These are phyloP conservation scores for Rhinogobius similis DNA, from an alignment of 2,113 vertebrate genomes.

Conservation along the genomic window DNA sequence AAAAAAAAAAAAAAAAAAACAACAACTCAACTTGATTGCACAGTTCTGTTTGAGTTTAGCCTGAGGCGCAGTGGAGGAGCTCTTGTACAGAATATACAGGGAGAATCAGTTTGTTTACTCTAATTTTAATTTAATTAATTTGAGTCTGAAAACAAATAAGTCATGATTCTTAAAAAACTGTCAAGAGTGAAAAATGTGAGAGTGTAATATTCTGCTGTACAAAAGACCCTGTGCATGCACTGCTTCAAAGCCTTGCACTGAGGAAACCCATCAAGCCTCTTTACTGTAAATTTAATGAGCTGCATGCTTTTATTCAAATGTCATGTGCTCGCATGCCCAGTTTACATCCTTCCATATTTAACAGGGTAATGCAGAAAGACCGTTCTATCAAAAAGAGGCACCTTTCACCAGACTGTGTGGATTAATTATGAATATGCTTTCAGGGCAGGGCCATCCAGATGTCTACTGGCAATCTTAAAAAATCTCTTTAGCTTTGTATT, in stretches of 20 bases:
- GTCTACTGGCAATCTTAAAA: slow-evolving; percentile 74
- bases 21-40: too few relatives aligned
- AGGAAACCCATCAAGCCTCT: slow-evolving; percentile 50
- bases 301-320: slow-evolving; percentile 76
- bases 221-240: slow-evolving; percentile 43
- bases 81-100: too few relatives aligned
- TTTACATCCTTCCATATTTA: slow-evolving; percentile 77
- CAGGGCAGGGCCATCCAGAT: slow-evolving; percentile 78
- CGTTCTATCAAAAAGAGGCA: slow-evolving; percentile 76
- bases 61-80: too few relatives aligned
- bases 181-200: not conserved
- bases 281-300: slow-evolving; percentile 75
- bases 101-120: not conserved
- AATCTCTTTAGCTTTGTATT: slow-evolving; percentile 73
- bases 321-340: slow-evolving; percentile 69
- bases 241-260: slow-evolving; percentile 39
- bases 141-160: not conserved
- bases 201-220: not conserved
- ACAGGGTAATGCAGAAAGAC: slow-evolving; percentile 63
- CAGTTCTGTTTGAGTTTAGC: too few relatives aligned
- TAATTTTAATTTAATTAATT: too few relatives aligned
- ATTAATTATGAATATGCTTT: slow-evolving; percentile 84
- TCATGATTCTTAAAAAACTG: not conserved
- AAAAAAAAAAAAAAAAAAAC: too few relatives aligned
- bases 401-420: slow-evolving; percentile 70